Percentiles rank a stretch among this genome's conserved stretches.
Evolutionary conservation across 2,888 invertebrate species (phyloP).

Genomic region (Meteorus colon): DNA sequence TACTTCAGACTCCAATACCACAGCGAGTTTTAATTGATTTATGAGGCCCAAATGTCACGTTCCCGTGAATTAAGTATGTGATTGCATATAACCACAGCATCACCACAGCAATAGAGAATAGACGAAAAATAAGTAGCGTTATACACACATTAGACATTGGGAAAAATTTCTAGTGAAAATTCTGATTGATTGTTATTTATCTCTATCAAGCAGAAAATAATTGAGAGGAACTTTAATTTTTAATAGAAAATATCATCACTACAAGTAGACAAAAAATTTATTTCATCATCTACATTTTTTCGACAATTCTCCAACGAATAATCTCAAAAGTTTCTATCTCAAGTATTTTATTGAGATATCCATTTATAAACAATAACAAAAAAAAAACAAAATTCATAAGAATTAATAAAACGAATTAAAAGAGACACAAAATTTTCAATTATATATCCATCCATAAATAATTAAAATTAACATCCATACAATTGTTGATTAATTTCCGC

Average conservation of each 20-base stretch:
- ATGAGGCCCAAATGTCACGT: slow-evolving; percentile 20
- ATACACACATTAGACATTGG: not conserved
- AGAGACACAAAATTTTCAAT: not conserved
- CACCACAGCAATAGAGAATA: not conserved
- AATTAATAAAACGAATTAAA: not conserved
- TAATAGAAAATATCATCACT: too few species aligned
- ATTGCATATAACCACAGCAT: slow-evolving; percentile 15
- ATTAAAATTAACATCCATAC: not conserved
- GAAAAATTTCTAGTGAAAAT: too few species aligned
- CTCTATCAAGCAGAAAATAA: too few species aligned
- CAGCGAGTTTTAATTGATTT: slow-evolving; percentile 26
- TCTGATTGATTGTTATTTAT: too few species aligned
- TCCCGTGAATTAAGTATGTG: slow-evolving; percentile 17
- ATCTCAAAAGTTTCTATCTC: too few species aligned
- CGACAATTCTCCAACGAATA: too few species aligned
- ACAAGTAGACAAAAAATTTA: too few species aligned
- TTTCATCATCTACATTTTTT: too few species aligned
- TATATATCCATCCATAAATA: not conserved
- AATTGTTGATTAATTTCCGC: slow-evolving; percentile 2
- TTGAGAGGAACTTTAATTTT: too few species aligned
- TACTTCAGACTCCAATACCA: slow-evolving; percentile 17
- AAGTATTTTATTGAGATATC: not conserved
- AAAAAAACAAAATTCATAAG: not conserved
- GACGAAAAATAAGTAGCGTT: not conserved
- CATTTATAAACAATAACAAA: not conserved